Evolutionary conservation across 2,113 vertebrate genomes (phyloP), one percentile per base, ranked within the genome.

Genomic region (Tamias sibiricus): DNA sequence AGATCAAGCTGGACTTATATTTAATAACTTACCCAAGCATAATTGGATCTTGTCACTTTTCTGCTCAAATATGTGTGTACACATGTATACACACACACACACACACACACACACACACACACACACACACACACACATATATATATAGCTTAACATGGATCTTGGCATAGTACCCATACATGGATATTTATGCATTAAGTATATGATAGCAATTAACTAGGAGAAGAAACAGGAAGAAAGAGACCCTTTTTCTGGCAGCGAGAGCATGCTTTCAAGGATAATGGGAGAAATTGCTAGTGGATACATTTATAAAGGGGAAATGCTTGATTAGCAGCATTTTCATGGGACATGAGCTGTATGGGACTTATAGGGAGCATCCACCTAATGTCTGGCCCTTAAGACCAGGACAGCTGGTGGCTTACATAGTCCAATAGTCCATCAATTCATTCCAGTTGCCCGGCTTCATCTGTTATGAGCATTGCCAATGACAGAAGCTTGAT

Each of bases 21-120:
- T 91, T 92, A 90, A 90, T 87, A 76, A 88, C 24, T 84, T 81
- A 44, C 17, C 42, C 35, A 92, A 32, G 81, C 5, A 42, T n/a
- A 72, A 57, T 32, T 44, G 35, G 28, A 37, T 57, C 37, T 9
- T 16, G 35, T 79, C 42, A n/a, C 7, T 87, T 69, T 75, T 75
- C 64, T 71, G 22, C 42, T 93, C 76, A 84, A 68, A 84, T 62
- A 66, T 26, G 24, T 79, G 14, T 42, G 9, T 35, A 44, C 57
- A 8, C 4, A 22, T 22, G 20, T 30, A 30, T 37, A 5, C 20
- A 14, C 54, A 6, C 35, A 13, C 13, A 8, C 19, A 24, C 54
- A 32, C 14, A 42, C 1, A 30, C 20, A 14, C 57, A 6, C n/a
- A 9, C 13, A 8, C 19, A 24, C 54, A 32, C 19, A 44, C 1